Evolutionary conservation across 2,888 invertebrate genomes (phyloP).

Genomic region (Drosophila tripunctata): DNA sequence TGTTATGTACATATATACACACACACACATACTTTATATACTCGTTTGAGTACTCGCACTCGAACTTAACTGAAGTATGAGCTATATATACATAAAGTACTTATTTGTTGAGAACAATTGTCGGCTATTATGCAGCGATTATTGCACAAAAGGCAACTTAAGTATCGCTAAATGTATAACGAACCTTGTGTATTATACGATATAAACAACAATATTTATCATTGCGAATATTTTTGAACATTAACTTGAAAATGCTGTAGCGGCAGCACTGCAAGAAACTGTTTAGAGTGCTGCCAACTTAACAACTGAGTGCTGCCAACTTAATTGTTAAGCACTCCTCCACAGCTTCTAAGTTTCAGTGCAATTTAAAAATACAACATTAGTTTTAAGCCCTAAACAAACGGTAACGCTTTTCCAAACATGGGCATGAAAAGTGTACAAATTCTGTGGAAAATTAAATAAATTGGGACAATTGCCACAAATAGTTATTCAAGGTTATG

Average conservation of each 20-base stretch:
- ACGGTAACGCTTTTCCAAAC: too few species aligned
- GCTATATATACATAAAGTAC: background rate
- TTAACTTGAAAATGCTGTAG: too few species aligned
- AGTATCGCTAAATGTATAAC: constrained; percentile 10
- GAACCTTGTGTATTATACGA: constrained; percentile 2
- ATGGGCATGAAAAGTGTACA: background rate
- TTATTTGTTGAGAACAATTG: constrained; percentile 1
- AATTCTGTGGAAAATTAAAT: background rate
- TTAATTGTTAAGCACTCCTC: too few species aligned
- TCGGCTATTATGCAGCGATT: constrained; percentile 17
- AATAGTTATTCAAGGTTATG: constrained; percentile 4
- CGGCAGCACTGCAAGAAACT: too few species aligned
- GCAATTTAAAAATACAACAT: background rate
- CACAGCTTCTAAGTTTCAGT: too few species aligned
- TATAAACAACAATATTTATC: constrained; percentile 2
- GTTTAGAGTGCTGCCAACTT: too few species aligned
- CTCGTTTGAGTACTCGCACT: constrained; percentile 3
- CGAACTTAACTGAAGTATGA: constrained; percentile 1
- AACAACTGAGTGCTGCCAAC: background rate
- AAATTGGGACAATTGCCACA: background rate
- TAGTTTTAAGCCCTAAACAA: too few species aligned
- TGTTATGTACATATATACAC: too few species aligned
- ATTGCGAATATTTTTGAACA: background rate
- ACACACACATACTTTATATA: background rate
- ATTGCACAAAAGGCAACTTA: constrained; percentile 17